Evolutionary conservation across 1,140 invertebrate genomes (phyloP), one percentile per base, ranked within the genome.

Genomic region (Drosophila lacertosa): DNA sequence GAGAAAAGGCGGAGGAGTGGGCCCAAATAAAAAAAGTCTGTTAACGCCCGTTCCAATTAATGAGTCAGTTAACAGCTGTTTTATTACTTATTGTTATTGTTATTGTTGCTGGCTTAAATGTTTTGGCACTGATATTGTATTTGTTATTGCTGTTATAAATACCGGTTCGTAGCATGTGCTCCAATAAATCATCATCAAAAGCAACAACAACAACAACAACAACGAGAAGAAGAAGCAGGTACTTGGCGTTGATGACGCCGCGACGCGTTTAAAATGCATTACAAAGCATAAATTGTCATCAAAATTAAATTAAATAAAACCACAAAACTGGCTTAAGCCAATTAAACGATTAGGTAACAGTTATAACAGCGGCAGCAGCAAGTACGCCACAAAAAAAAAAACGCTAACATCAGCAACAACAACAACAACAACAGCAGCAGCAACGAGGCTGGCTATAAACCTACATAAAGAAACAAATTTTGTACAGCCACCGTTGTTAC

Each of bases 321-420:
- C 63, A 62, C 40, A 79, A 57, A 78, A 78, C 77, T 55, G 67
- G 69, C 82, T 88, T 82, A 88, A 88, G 78, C 82, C 82, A 88
- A 88, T 88, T 89, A 88, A 88, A 88, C 74, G 82, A 88, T 88
- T 88, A 88, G 82, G 82, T 88, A 88, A 88, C 82, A 88, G 79
- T 84, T 84, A 84, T 65, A 84, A 59, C 64, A 74, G 50, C 77
- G 71, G 18, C 39, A 40, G 64, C 53, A 75, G 44, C 77, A 78
- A 54, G 64, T 65, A 69, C 76, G 33, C 54, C 45, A 65, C 68
- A 62, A 55, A 69, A 57, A 65, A 63, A 62, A 55, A 69, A 57
- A 54, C 39, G 7, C 60, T 62, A 71, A 75, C 74, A 83, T 74
- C 65, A 48, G 29, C 45, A 66, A 16, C 35, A 54, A 15, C 57